phyloP scores from a whole-genome alignment of 2,888 invertebrate genomes.

The Hermaeophaga mercurialis region DNA sequence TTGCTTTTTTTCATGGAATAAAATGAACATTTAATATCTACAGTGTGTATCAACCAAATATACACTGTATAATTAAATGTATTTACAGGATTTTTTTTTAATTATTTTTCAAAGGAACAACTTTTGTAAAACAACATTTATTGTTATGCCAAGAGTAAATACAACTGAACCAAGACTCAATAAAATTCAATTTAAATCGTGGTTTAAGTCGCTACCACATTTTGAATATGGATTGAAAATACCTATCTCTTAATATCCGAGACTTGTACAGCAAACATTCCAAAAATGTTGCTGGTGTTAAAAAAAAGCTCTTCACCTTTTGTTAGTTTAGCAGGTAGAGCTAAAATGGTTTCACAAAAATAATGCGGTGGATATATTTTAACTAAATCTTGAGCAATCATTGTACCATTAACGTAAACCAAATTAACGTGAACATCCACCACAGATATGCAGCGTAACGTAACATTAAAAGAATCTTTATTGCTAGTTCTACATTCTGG shows the following conservation, averaged over 20 bases:
- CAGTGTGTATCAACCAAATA: too few species aligned
- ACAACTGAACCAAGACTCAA: too few species aligned
- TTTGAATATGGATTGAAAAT: too few species aligned
- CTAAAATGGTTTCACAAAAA: slow-evolving; percentile 19
- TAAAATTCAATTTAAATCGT: too few species aligned
- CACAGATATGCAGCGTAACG: slow-evolving; percentile 11
- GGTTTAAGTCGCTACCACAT: too few species aligned
- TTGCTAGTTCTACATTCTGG: slow-evolving; percentile 7
- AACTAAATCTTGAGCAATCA: slow-evolving; percentile 11
- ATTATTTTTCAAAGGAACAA: too few species aligned
- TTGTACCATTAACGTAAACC: slow-evolving; percentile 5
- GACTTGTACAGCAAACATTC: slow-evolving; percentile 8
- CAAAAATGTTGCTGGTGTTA: neutral
- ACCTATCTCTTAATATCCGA: neutral
- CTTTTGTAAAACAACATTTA: too few species aligned
- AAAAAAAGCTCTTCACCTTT: slow-evolving; percentile 13
- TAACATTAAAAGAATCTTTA: neutral
- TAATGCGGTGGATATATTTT: slow-evolving; percentile 15
- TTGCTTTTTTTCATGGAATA: too few species aligned
- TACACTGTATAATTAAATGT: too few species aligned
- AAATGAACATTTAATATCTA: too few species aligned
- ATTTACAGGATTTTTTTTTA: too few species aligned
- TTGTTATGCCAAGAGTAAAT: too few species aligned
- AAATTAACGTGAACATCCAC: slow-evolving; percentile 11
- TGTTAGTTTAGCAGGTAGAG: slow-evolving; percentile 6